phyloP scores from a whole-genome alignment of 2,113 vertebrate species.

The Antechinus stuartii region DNA sequence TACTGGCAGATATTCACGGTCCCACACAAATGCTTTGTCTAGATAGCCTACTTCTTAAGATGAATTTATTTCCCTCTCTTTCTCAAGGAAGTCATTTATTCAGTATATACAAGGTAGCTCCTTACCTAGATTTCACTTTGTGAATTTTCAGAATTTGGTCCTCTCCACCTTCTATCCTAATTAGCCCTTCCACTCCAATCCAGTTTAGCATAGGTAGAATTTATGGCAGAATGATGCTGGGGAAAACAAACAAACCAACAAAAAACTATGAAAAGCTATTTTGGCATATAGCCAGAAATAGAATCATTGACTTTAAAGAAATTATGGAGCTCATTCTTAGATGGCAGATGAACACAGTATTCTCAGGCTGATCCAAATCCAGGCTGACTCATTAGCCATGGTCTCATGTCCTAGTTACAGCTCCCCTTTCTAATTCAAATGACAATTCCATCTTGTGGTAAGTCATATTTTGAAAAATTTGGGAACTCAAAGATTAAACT shows the following conservation, averaged over 20 bases:
- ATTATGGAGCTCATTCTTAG: background rate
- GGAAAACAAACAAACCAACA: too few species aligned
- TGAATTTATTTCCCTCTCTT: background rate
- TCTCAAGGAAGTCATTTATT: background rate
- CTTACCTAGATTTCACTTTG: background rate
- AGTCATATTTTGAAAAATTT: background rate
- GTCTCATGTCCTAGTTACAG: background rate
- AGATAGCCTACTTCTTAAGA: background rate
- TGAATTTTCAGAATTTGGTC: background rate
- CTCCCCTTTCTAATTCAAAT: background rate
- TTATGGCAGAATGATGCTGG: background rate
- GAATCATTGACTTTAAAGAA: background rate
- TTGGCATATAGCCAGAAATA: background rate
- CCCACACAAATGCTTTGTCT: background rate
- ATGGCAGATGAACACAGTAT: background rate
- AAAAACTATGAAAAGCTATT: background rate
- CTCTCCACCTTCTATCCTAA: background rate
- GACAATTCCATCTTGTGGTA: background rate
- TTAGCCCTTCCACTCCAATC: background rate
- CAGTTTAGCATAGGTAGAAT: background rate
- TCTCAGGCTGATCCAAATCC: background rate
- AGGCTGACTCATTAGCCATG: background rate
- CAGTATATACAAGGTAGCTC: background rate
- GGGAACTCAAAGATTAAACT: background rate
- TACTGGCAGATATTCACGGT: background rate